Conservation (phyloP, 2,888 invertebrate species). For the Morinoia aosen region DNA sequence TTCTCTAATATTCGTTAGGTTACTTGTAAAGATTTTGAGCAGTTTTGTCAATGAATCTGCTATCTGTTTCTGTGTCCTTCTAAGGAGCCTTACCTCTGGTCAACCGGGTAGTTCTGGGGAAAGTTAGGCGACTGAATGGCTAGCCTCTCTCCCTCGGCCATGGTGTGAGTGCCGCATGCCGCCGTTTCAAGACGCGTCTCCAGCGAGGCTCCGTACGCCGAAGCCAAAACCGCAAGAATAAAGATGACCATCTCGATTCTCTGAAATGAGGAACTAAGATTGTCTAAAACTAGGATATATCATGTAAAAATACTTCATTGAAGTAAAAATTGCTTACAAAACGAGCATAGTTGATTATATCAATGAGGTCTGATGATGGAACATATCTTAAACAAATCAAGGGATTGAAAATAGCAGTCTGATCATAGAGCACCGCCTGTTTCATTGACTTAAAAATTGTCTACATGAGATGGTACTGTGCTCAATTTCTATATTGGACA, state of each 20-base stretch:
- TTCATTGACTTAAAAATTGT: too few species aligned
- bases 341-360: too few species aligned
- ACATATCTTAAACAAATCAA: too few species aligned
- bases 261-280: neutral
- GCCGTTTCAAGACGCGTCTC: slow-evolving; percentile 10
- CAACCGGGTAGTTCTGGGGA: slow-evolving; percentile 6
- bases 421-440: too few species aligned
- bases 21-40: neutral
- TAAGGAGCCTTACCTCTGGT: slow-evolving; percentile 9
- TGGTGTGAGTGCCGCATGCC: slow-evolving; percentile 43
- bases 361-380: too few species aligned
- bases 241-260: neutral
- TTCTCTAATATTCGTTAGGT: neutral
- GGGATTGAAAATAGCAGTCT: too few species aligned
- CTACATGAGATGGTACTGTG: too few species aligned
- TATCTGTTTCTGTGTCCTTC: neutral
- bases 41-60: neutral
- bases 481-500: too few species aligned
- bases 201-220: neutral
- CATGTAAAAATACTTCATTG: too few species aligned
- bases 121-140: slow-evolving; percentile 54
- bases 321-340: neutral
- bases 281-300: neutral
- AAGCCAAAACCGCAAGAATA: neutral
- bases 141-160: slow-evolving; percentile 41